Conservation (phyloP, 2,888 invertebrate species). For the Chouioia cunea region DNA sequence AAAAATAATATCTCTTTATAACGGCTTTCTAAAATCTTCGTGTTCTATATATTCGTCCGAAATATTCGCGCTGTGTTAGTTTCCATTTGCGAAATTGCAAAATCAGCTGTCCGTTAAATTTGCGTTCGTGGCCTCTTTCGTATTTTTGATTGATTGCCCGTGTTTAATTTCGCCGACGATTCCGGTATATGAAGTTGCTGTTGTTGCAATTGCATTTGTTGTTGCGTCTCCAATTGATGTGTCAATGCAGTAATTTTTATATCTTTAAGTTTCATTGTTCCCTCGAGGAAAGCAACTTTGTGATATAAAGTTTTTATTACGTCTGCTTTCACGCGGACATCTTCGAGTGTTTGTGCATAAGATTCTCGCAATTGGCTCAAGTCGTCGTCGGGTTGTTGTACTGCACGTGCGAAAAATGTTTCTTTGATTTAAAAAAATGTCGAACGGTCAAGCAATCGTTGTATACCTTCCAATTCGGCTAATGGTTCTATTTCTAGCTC, state of each 20-base stretch:
- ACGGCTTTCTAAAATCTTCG: no score
- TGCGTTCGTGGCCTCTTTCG: constrained; percentile 23
- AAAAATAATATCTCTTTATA: no score
- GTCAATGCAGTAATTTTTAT: constrained; percentile 66
- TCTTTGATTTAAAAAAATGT: no score
- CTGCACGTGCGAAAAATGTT: background rate
- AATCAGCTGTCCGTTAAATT: background rate
- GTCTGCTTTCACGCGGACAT: constrained; percentile 72
- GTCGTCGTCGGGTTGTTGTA: background rate
- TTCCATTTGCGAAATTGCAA: no score
- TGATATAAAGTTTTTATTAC: constrained; percentile 71
- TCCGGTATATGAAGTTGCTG: background rate
- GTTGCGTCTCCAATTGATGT: constrained; percentile 14
- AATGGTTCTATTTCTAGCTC: background rate
- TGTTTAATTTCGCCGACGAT: background rate
- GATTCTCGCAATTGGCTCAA: constrained; percentile 41
- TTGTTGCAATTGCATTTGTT: background rate
- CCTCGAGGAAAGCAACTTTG: constrained; percentile 76
- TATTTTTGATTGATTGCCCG: background rate
- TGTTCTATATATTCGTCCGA: no score
- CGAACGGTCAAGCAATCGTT: no score
- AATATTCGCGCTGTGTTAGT: no score
- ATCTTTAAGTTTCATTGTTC: constrained; percentile 74
- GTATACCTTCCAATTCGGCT: background rate
- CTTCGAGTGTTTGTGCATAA: constrained; percentile 65